Evolutionary conservation across 2,888 invertebrate species (phyloP).

Genomic region (Idaea aversata): DNA sequence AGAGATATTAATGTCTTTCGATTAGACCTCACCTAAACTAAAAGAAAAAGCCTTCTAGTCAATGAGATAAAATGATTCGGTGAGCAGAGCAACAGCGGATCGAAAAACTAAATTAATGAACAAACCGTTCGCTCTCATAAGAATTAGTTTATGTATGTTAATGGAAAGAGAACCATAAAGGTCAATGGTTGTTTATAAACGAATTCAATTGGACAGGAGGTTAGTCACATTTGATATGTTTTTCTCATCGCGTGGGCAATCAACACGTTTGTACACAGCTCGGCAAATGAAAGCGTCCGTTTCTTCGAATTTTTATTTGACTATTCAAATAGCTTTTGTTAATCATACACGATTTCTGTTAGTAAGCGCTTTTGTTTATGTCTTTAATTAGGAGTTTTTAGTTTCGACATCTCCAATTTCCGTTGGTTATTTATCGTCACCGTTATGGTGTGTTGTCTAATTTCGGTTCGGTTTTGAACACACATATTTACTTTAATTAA

Average conservation of each 20-base stretch:
- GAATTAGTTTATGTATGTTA: conserved; percentile 54
- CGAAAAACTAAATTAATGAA: conserved; percentile 52
- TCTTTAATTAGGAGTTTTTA: conserved; percentile 44
- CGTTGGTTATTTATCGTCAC: conserved; percentile 31
- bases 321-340: conserved; percentile 42
- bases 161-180: conserved; percentile 48
- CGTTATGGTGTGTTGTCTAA: conserved; percentile 41
- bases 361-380: conserved; percentile 42
- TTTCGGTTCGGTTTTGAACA: conserved; percentile 41
- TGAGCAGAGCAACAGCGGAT: conserved; percentile 37
- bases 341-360: conserved; percentile 38
- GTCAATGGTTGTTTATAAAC: conserved; percentile 49
- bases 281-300: conserved; percentile 41
- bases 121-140: conserved; percentile 39
- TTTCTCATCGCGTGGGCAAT: conserved; percentile 40
- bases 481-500: conserved; percentile 60
- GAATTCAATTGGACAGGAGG: conserved; percentile 42
- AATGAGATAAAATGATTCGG: conserved; percentile 42
- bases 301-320: conserved; percentile 43
- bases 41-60: conserved; percentile 44
- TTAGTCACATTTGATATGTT: conserved; percentile 42
- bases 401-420: conserved; percentile 42
- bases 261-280: conserved; percentile 37
- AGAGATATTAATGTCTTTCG: conserved; percentile 51
- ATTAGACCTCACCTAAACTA: conserved; percentile 47